A percentile compares a stretch with the other conserved stretches of the same genome.
Conservation (phyloP, 2,797 vertebrate genomes). For the Labeo calbasu region DNA sequence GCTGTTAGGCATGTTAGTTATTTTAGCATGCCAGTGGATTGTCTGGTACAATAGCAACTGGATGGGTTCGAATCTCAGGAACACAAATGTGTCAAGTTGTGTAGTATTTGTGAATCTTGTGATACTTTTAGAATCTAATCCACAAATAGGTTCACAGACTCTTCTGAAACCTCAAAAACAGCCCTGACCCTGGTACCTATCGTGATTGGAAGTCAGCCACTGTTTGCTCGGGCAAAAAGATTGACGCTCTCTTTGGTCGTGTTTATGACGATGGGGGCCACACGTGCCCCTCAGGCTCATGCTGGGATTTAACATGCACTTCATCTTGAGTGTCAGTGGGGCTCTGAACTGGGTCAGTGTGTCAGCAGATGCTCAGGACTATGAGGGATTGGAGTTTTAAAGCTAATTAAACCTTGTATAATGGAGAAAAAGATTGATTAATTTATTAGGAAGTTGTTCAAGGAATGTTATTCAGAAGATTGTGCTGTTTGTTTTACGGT, state of each 20-base stretch:
- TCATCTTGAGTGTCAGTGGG: constrained; percentile 52
- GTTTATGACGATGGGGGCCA: constrained; percentile 14
- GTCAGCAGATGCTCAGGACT: constrained; percentile 43
- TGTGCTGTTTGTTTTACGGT: not conserved
- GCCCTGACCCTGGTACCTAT: not conserved
- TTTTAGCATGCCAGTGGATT: not conserved
- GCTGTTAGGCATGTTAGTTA: not conserved
- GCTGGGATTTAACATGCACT: constrained; percentile 29
- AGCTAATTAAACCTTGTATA: not conserved
- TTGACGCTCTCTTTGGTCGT: not conserved
- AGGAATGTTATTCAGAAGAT: not conserved
- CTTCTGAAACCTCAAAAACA: not conserved
- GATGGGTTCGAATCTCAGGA: not conserved
- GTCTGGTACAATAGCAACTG: not conserved
- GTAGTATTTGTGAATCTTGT: not conserved
- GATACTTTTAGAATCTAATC: not conserved
- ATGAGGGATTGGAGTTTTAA: not conserved
- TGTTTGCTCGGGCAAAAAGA: not conserved
- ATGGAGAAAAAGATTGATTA: not conserved
- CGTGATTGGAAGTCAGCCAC: constrained; percentile 6
- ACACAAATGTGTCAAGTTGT: not conserved
- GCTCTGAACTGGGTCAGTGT: constrained; percentile 65
- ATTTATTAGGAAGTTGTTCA: not conserved
- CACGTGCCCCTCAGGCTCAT: constrained; percentile 10
- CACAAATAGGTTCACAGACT: not conserved